These are phyloP conservation scores for Apotomis turbidana DNA, from an alignment of 2,888 invertebrate genomes.

Conservation along the genomic window DNA sequence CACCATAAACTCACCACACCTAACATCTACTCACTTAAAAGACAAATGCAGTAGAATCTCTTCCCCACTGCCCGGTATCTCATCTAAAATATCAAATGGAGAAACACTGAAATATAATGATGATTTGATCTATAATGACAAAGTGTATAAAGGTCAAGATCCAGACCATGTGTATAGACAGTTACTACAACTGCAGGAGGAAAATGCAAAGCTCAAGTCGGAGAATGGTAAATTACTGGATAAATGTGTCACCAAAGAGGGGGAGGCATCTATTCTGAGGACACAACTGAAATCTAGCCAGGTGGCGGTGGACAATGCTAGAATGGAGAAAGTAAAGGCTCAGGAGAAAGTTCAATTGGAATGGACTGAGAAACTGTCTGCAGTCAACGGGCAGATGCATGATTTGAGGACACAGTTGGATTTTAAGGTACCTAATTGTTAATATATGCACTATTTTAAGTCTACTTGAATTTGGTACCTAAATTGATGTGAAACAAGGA, in stretches of 20 bases:
- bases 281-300: slow-evolving; percentile 80
- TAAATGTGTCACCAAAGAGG: slow-evolving; percentile 82
- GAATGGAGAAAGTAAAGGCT: slow-evolving; percentile 71
- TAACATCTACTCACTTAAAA: slow-evolving; percentile 63
- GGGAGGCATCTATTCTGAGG: slow-evolving; percentile 82
- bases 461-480: too few relatives aligned
- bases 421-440: slow-evolving; percentile 75
- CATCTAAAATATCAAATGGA: slow-evolving; percentile 52
- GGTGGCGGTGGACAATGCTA: slow-evolving; percentile 70
- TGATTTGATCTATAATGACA: slow-evolving; percentile 66
- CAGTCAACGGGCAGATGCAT: slow-evolving; percentile 69
- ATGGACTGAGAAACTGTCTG: slow-evolving; percentile 76
- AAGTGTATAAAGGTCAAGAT: slow-evolving; percentile 64
- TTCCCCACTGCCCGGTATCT: slow-evolving; percentile 71
- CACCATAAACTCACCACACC: slow-evolving; percentile 50
- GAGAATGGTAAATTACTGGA: slow-evolving; percentile 76
- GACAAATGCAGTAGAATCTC: slow-evolving; percentile 71
- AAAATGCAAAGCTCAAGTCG: slow-evolving; percentile 71
- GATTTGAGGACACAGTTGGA: slow-evolving; percentile 81
- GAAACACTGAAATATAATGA: slow-evolving; percentile 55
- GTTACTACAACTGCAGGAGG: slow-evolving; percentile 68
- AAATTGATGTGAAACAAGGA: too few relatives aligned
- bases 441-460: neutral
- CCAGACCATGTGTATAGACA: slow-evolving; percentile 65
- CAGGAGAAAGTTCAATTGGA: slow-evolving; percentile 78